phyloP scores from a whole-genome alignment of 2,113 vertebrate species.

The Neogale vison region DNA sequence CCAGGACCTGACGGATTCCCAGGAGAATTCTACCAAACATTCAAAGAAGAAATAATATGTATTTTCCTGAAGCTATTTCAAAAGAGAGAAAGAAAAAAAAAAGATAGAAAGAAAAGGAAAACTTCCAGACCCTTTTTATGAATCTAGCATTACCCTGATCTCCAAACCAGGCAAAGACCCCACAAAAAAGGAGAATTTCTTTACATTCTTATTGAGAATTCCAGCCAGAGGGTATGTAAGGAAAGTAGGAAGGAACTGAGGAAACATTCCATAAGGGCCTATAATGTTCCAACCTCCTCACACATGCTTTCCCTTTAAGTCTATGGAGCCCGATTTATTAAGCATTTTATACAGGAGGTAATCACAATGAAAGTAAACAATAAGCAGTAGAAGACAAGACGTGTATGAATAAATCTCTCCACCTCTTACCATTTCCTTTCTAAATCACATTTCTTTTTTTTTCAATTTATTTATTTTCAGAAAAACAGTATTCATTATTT shows the following conservation, averaged over 20 bases:
- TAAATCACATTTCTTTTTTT: neutral
- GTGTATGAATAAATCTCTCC: neutral
- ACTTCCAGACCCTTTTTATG: no score
- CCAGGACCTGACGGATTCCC: no score
- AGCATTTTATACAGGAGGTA: neutral
- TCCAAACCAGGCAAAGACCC: no score
- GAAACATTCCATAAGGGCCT: neutral
- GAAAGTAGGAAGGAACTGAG: neutral
- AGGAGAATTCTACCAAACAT: no score
- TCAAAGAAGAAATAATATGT: no score
- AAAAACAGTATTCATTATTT: no score
- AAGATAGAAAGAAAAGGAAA: no score
- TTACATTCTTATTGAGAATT: neutral
- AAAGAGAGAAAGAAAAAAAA: no score
- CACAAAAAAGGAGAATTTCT: no score
- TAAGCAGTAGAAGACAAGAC: neutral
- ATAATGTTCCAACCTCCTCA: neutral
- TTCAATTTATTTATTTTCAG: no score
- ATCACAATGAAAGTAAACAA: neutral
- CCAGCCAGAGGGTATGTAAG: neutral
- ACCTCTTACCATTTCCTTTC: neutral
- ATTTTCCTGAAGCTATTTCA: no score
- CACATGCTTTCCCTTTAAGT: constrained; percentile 4
- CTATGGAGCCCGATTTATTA: neutral
- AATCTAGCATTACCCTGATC: no score